Conservation (phyloP, 1,140 invertebrate genomes). For the Drosophila takahashii region DNA sequence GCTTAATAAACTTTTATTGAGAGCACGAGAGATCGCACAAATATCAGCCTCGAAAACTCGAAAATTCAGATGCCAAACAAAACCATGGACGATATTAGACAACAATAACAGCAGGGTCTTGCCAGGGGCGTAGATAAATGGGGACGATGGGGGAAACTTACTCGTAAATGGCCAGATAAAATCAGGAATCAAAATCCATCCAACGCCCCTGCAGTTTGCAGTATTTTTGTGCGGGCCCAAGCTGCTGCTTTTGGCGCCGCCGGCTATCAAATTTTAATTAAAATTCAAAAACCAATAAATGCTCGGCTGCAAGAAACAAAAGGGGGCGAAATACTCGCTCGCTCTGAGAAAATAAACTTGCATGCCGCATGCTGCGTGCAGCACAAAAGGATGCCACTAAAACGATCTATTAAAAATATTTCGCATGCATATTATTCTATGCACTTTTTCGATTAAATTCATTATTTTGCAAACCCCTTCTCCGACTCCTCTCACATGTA, state of each 20-base stretch:
- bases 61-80: slow-evolving; percentile 45
- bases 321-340: slow-evolving; percentile 9
- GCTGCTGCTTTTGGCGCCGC: slow-evolving; percentile 40
- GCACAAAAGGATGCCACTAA: slow-evolving; percentile 45
- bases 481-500: background rate
- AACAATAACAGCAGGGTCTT: slow-evolving; percentile 26
- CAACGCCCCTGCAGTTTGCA: slow-evolving; percentile 4
- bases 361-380: slow-evolving; percentile 24
- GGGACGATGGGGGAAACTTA: background rate
- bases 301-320: slow-evolving; percentile 29
- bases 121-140: slow-evolving; percentile 1
- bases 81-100: slow-evolving; percentile 40
- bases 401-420: slow-evolving; percentile 49
- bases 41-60: slow-evolving; percentile 37
- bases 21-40: slow-evolving; percentile 14
- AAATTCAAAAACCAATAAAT: slow-evolving; percentile 70
- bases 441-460: slow-evolving; percentile 46
- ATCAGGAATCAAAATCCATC: background rate
- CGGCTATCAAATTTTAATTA: slow-evolving; percentile 73
- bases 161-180: slow-evolving; percentile 1
- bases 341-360: slow-evolving; percentile 59
- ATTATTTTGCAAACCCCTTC: no score
- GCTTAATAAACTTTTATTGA: slow-evolving; percentile 58
- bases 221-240: slow-evolving; percentile 35
- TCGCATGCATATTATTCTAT: slow-evolving; percentile 54